Evolutionary conservation across 2,113 vertebrate genomes (phyloP).

Genomic region (Brachyistius frenatus): DNA sequence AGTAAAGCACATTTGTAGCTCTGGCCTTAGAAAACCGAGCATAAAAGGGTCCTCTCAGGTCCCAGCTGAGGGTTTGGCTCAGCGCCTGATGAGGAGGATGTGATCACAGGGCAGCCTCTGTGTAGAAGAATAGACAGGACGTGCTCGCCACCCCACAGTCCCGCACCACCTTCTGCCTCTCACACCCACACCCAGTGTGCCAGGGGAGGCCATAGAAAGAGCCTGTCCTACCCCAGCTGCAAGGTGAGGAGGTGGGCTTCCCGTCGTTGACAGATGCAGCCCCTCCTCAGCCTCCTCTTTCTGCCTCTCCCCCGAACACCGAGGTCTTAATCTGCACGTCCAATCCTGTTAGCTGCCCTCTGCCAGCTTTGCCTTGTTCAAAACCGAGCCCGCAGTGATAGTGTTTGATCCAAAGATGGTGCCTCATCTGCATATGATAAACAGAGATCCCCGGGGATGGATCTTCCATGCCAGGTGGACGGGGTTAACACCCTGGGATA

Average conservation of each 20-base stretch:
- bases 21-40: slow-evolving; percentile 1
- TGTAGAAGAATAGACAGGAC: slow-evolving; percentile 45
- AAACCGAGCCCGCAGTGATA: neutral
- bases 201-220: slow-evolving; percentile 11
- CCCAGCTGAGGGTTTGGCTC: slow-evolving; percentile 65
- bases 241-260: slow-evolving; percentile 59
- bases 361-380: slow-evolving; percentile 15
- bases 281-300: neutral
- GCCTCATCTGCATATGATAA: slow-evolving; percentile 43
- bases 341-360: slow-evolving; percentile 72
- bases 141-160: neutral
- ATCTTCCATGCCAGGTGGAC: slow-evolving; percentile 43
- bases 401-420: slow-evolving; percentile 15
- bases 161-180: slow-evolving; percentile 35
- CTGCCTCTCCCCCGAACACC: slow-evolving; percentile 9
- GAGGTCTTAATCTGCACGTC: slow-evolving; percentile 68
- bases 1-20: slow-evolving; percentile 16
- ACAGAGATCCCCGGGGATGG: slow-evolving; percentile 38
- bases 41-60: slow-evolving; percentile 52
- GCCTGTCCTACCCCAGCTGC: slow-evolving; percentile 47
- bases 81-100: slow-evolving; percentile 49
- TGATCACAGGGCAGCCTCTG: slow-evolving; percentile 51
- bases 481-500: slow-evolving; percentile 48
- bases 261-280: slow-evolving; percentile 60
- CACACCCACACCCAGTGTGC: slow-evolving; percentile 42